These are phyloP conservation scores for Ceyx cyanopectus DNA, from an alignment of 2,113 vertebrate species.

Conservation along the genomic window DNA sequence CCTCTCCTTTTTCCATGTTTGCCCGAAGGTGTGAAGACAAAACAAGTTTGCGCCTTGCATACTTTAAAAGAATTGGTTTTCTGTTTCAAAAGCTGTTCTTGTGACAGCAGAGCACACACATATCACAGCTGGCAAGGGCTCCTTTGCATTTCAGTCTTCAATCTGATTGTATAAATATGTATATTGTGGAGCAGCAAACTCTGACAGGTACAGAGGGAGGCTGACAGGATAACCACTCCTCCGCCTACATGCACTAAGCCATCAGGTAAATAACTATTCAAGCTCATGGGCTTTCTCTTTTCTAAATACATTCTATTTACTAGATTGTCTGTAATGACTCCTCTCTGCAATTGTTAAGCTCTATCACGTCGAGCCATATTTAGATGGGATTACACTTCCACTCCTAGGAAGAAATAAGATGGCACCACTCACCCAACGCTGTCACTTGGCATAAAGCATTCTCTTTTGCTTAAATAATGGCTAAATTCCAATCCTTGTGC, in stretches of 20 bases:
- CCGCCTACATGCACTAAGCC: background rate
- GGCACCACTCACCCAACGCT: background rate
- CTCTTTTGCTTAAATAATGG: background rate
- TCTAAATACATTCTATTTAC: slow-evolving; percentile 33
- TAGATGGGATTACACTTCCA: background rate
- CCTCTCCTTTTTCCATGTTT: background rate
- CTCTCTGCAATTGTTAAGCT: slow-evolving; percentile 26
- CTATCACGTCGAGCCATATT: background rate
- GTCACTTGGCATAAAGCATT: slow-evolving; percentile 13
- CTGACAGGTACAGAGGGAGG: slow-evolving; percentile 12
- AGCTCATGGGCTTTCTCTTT: background rate
- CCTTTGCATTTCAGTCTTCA: background rate
- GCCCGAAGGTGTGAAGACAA: background rate
- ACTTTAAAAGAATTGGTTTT: slow-evolving; percentile 4
- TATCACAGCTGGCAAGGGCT: background rate
- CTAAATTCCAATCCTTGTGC: background rate
- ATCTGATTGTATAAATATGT: slow-evolving; percentile 33
- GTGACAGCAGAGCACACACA: background rate
- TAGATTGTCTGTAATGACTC: background rate
- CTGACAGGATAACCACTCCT: slow-evolving; percentile 53
- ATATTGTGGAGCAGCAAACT: background rate
- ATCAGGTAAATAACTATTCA: background rate
- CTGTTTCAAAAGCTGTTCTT: background rate
- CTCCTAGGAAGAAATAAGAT: background rate
- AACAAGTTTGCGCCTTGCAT: background rate